Evolutionary conservation across 1,140 invertebrate genomes (phyloP), one percentile per base, ranked within the genome.

Genomic region (Psix sp.): DNA sequence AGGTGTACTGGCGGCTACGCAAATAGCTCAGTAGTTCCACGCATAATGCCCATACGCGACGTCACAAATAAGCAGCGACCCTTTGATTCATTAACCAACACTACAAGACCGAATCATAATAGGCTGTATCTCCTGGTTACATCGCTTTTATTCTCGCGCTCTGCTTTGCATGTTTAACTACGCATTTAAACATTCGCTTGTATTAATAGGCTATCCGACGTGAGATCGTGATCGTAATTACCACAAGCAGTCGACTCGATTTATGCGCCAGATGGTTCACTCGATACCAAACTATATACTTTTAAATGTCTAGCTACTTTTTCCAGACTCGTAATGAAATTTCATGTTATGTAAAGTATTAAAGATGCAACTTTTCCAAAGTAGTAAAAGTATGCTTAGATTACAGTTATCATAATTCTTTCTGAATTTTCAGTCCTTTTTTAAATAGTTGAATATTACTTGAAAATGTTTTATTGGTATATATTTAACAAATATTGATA

Each of bases 21-120:
- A n/a, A n/a, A n/a, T n/a, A n/a, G n/a, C n/a, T n/a, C n/a, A n/a
- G 51, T 39, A 56, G 35, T 52, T 57, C 31, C 31, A 72, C 59
- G 36, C 52, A 72, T 43, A 63, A 56, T 45, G 17, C n/a, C 21
- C 10, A 13, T 33, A 51, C 31, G 16, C 7, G 29, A 26, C 36
- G 46, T 49, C 48, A 48, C 35, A 60, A 43, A 65, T 65, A 63
- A 72, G 51, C 59, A 51, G 39, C 26, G 38, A 33, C 33, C 33
- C 51, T 73, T 59, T 52, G 54, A 43, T 24, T 59, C 56, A 73
- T 73, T 73, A 73, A 39, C 62, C 70, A 60, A 60, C 36, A 13
- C 35, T 40, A 36, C 33, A 39, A 35, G 11, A 31, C 33, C 71
- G 48, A 40, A 56, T 67, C 43, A 48, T 66, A 66, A 73, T 66